Conservation (phyloP, 2,888 invertebrate species). For the Netelia melanura region DNA sequence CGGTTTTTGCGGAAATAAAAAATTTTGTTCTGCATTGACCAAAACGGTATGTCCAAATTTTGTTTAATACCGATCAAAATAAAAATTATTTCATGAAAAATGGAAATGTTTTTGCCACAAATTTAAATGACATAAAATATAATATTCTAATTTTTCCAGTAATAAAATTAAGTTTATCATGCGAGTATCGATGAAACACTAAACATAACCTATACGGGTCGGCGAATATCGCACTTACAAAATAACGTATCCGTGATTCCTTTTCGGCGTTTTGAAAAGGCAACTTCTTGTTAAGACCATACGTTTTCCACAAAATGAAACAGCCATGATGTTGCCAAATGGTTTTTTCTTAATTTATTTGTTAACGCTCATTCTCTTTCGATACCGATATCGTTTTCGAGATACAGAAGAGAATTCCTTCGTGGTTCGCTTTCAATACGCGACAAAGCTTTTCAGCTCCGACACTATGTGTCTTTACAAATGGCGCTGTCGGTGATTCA, state of each 20-base stretch:
- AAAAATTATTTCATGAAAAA: no score
- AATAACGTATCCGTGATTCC: slow-evolving; percentile 88
- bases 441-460: neutral
- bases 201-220: slow-evolving; percentile 69
- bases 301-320: slow-evolving; percentile 82
- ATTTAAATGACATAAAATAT: slow-evolving; percentile 37
- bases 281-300: slow-evolving; percentile 77
- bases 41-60: no score
- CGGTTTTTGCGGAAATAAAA: no score
- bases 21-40: no score
- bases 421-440: neutral
- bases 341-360: slow-evolving; percentile 23
- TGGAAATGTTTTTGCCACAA: slow-evolving; percentile 36
- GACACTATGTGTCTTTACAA: slow-evolving; percentile 51
- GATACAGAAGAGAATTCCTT: neutral
- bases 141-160: no score
- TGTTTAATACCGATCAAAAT: no score
- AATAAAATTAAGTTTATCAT: neutral
- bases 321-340: slow-evolving; percentile 79
- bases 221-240: slow-evolving; percentile 87
- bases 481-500: slow-evolving; percentile 45
- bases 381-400: neutral
- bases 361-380: slow-evolving; percentile 37
- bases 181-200: slow-evolving; percentile 54
- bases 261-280: slow-evolving; percentile 81